Percentiles rank a stretch among this genome's conserved stretches.
These are phyloP conservation scores for Poecilus cupreus DNA, from an alignment of 2,888 invertebrate species.

Conservation along the genomic window DNA sequence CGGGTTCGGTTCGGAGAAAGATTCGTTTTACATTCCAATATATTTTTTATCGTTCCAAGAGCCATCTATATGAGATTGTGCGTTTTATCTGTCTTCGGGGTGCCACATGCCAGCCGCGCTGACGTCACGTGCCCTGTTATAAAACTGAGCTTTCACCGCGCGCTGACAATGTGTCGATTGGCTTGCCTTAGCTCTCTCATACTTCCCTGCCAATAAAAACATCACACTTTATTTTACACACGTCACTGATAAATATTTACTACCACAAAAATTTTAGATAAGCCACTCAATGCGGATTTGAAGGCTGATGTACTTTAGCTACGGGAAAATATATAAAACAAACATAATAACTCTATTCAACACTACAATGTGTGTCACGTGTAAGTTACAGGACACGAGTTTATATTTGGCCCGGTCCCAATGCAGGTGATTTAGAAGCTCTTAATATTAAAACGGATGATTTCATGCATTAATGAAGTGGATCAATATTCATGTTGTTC, in stretches of 20 bases:
- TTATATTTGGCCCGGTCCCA: neutral
- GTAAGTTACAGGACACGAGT: no score
- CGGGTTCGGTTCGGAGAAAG: neutral
- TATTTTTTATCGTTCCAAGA: conserved; percentile 47
- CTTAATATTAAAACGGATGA: conserved; percentile 13
- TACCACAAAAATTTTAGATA: no score
- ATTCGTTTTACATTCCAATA: conserved; percentile 54
- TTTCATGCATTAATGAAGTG: conserved; percentile 20
- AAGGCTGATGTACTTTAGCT: no score
- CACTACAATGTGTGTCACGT: no score
- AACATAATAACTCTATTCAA: no score
- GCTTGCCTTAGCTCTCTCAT: no score
- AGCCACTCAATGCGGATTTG: no score
- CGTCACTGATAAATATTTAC: no score
- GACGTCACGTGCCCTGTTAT: neutral
- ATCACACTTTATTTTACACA: neutral
- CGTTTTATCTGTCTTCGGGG: conserved; percentile 51
- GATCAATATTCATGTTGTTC: conserved; percentile 42
- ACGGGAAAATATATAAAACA: no score
- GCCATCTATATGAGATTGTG: conserved; percentile 45
- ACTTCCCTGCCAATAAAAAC: neutral
- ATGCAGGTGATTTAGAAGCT: conserved; percentile 2
- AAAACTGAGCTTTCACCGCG: neutral
- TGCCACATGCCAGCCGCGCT: conserved; percentile 29
- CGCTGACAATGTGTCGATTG: neutral